These are phyloP conservation scores for Speoplatyrhinus poulsoni DNA, from an alignment of 2,113 vertebrate genomes.

Conservation along the genomic window DNA sequence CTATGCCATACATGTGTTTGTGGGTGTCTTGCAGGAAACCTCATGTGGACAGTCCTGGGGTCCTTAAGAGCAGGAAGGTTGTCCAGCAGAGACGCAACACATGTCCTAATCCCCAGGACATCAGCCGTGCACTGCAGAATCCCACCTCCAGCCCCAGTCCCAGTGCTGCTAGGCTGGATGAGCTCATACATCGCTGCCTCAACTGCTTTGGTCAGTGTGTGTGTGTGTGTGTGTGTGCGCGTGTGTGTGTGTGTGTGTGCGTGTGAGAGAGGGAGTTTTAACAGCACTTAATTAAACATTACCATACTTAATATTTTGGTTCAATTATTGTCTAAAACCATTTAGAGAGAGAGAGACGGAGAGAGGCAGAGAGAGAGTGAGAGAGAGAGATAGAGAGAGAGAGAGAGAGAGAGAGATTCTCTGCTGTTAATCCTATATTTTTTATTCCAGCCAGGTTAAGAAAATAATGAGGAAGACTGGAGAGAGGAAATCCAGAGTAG, in stretches of 20 bases:
- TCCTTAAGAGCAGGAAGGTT: conserved; percentile 66
- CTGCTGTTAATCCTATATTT: conserved; percentile 42
- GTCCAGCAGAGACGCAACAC: conserved; percentile 83
- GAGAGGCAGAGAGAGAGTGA: not conserved
- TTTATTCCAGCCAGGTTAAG: conserved; percentile 18
- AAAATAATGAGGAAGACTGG: conserved; percentile 27
- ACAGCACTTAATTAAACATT: too few species aligned
- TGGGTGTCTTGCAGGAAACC: conserved; percentile 68
- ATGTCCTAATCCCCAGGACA: conserved; percentile 87
- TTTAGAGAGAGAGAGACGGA: not conserved
- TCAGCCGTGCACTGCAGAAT: conserved; percentile 81
- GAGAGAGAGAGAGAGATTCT: not conserved
- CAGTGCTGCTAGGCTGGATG: conserved; percentile 82
- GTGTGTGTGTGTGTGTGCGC: conserved; percentile 15
- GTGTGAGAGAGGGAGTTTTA: not conserved
- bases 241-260: conserved; percentile 13
- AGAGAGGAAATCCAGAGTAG: conserved; percentile 19
- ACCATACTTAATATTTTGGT: too few species aligned
- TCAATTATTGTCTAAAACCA: too few species aligned
- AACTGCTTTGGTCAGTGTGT: conserved; percentile 82
- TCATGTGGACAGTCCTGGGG: conserved; percentile 52
- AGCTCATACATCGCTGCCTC: conserved; percentile 86
- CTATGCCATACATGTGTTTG: not conserved
- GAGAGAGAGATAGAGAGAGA: not conserved
- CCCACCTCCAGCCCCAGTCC: conserved; percentile 69